Evolutionary conservation across 2,113 vertebrate species (phyloP).

Genomic region (Sander vitreus): DNA sequence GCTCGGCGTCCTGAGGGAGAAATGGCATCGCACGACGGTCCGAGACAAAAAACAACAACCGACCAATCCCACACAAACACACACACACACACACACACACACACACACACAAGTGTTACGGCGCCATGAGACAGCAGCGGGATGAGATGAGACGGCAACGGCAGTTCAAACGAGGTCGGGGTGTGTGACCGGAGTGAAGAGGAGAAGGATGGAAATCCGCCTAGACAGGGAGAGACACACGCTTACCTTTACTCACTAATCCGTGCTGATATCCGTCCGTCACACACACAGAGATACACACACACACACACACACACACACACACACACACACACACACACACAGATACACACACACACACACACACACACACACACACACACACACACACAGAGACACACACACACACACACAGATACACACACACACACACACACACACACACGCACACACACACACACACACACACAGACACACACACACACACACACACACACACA

Average conservation of each 20-base stretch:
- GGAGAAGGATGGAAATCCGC: constrained; percentile 71
- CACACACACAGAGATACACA: background rate
- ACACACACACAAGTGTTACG: constrained; percentile 16
- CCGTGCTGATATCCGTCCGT: constrained; percentile 76
- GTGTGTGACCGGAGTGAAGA: constrained; percentile 70
- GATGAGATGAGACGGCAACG: constrained; percentile 45
- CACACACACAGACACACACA: no score
- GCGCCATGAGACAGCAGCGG: constrained; percentile 27
- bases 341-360: no score
- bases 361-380: no score
- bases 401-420: no score
- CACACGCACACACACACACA: no score
- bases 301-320: background rate
- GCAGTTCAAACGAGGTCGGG: constrained; percentile 72
- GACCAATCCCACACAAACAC: constrained; percentile 22
- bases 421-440: no score
- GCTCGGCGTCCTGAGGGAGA: constrained; percentile 85
- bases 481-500: no score
- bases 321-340: no score
- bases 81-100: constrained; percentile 30
- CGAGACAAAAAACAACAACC: constrained; percentile 17
- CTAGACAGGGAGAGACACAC: constrained; percentile 78
- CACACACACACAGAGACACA: no score
- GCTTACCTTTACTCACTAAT: constrained; percentile 86
- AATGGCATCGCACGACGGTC: constrained; percentile 82